Evolutionary conservation across 1,140 invertebrate genomes (phyloP), one percentile per base, ranked within the genome.

Genomic region (Nixonia krombeini): DNA sequence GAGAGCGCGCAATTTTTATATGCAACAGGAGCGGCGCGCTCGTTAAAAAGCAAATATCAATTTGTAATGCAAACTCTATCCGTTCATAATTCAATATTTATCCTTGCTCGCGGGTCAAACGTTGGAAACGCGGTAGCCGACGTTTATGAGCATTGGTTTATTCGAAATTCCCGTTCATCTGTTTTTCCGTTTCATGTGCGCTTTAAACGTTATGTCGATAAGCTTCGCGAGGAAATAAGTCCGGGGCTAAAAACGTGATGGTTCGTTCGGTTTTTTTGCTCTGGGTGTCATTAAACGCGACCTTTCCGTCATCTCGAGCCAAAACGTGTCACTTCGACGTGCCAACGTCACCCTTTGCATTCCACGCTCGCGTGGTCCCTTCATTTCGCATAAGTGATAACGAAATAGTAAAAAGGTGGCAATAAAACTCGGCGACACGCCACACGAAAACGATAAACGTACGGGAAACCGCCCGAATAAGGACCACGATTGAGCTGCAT

Each of bases 401-500:
- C 13, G 41, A 33, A 44, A 46, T 41, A 16, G 28, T 45, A 26
- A 55, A 53, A 56, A 38, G 23, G 28, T 12, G 29, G 38, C 41
- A 51, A 52, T 53, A 58, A 58, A 66, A 66, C 28, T 17, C 12
- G 26, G 7, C 37, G 42, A 49, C 47, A 52, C 18, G 29, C 40
- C 28, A 18, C 18, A 28, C 40, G 38, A 61, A 49, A 68, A 62
- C 52, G 57, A 50, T 57, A 57, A 55, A 56, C 46, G 37, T n/a
- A 25, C 13, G 18, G 17, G 23, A 53, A 41, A 52, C 28, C 28
- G 29, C 0, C 25, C 45, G 18, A 57, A 49, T 62, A 41, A 62
- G 51, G 52, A 50, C 38, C 50, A 15, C 61, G 67, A 70, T 65
- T 70, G 61, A 64, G 67, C 52, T 57, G 56, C 67, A 70, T 65